phyloP scores from a whole-genome alignment of 2,888 invertebrate species.

The Adela reaumurella region DNA sequence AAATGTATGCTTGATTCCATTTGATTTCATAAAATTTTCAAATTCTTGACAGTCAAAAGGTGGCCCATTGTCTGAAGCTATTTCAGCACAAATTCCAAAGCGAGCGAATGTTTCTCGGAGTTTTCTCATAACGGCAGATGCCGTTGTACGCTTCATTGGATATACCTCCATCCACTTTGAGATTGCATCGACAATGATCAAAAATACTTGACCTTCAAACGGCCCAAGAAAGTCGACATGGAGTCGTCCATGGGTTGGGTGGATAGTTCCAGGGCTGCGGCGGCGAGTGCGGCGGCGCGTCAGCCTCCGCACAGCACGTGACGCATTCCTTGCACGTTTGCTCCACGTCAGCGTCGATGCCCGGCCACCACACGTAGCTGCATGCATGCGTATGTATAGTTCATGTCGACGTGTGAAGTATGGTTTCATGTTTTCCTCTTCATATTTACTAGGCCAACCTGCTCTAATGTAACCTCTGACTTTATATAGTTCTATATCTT shows the following conservation, averaged over 20 bases:
- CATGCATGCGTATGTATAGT: conserved; percentile 9
- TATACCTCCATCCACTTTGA: conserved; percentile 5
- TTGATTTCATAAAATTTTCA: not conserved
- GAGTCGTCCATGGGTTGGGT: no score
- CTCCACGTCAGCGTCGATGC: no score
- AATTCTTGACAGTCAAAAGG: conserved; percentile 5
- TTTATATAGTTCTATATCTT: no score
- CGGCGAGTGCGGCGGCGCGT: no score
- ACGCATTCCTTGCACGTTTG: no score
- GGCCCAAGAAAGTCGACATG: no score
- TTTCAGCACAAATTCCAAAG: conserved; percentile 4
- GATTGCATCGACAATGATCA: conserved; percentile 9
- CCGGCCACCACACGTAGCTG: no score
- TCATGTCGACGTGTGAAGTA: conserved; percentile 7
- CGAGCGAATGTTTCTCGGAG: conserved; percentile 1
- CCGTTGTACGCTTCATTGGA: conserved; percentile 3
- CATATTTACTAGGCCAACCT: conserved; percentile 11
- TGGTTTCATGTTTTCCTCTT: conserved; percentile 8
- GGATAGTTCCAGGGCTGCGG: no score
- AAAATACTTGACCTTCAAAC: conserved; percentile 7
- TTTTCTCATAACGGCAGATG: conserved; percentile 2
- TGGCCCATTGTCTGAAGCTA: conserved; percentile 7
- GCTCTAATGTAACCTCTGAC: no score
- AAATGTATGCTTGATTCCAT: no score
- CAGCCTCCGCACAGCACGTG: no score